Conservation (phyloP, 2,797 vertebrate genomes). For the Selene dorsalis region DNA sequence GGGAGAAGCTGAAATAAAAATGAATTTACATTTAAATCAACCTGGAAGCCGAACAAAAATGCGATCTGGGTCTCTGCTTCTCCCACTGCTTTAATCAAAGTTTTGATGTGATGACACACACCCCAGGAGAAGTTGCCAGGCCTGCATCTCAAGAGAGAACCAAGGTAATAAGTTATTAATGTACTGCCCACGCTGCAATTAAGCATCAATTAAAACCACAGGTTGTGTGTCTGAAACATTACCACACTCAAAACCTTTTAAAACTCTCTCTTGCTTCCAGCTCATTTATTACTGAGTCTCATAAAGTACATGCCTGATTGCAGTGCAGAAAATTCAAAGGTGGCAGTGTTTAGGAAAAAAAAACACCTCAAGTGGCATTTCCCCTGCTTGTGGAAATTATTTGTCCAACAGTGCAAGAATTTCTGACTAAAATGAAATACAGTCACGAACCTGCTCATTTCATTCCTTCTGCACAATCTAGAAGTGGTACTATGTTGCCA, state of each 20-base stretch:
- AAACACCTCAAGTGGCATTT: neutral
- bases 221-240: slow-evolving; percentile 55
- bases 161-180: slow-evolving; percentile 75
- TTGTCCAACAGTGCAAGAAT: neutral
- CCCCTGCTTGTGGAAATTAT: neutral
- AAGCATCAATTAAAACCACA: slow-evolving; percentile 73
- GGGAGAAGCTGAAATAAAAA: slow-evolving; percentile 78
- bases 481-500: neutral
- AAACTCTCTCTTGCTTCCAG: slow-evolving; percentile 20
- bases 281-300: slow-evolving; percentile 10
- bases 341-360: neutral
- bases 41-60: slow-evolving; percentile 78
- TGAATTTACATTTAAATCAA: slow-evolving; percentile 85
- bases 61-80: slow-evolving; percentile 77
- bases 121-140: slow-evolving; percentile 45
- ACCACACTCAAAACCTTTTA: slow-evolving; percentile 44
- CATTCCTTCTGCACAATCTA: neutral
- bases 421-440: neutral
- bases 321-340: slow-evolving; percentile 17
- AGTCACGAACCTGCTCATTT: neutral
- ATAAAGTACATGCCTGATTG: slow-evolving; percentile 17
- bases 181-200: slow-evolving; percentile 74
- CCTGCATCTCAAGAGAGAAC: slow-evolving; percentile 63
- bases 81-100: slow-evolving; percentile 79
- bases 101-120: slow-evolving; percentile 77